phyloP scores from a whole-genome alignment of 2,113 vertebrate genomes.

The Lota lota region DNA sequence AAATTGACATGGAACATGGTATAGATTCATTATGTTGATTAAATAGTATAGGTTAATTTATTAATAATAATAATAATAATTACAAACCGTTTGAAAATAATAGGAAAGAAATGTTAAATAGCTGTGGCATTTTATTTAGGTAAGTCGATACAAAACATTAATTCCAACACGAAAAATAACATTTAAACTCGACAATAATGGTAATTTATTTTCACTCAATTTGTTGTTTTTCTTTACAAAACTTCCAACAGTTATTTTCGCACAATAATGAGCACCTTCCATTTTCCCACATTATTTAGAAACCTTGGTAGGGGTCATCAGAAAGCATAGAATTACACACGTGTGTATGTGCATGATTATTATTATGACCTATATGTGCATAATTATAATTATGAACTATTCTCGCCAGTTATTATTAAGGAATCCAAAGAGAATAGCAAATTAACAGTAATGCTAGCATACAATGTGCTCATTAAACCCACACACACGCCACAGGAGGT shows the following conservation, averaged over 20 bases:
- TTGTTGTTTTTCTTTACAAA: constrained; percentile 42
- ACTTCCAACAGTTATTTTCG: constrained; percentile 31
- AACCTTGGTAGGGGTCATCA: constrained; percentile 46
- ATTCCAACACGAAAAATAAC: constrained; percentile 61
- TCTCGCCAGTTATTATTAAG: constrained; percentile 53
- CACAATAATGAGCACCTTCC: constrained; percentile 54
- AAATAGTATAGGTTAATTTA: background rate
- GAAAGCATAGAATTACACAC: constrained; percentile 51
- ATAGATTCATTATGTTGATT: background rate
- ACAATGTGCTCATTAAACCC: constrained; percentile 52
- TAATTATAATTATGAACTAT: constrained; percentile 39
- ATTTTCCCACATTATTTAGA: constrained; percentile 48
- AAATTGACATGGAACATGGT: too few relatives aligned
- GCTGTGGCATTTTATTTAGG: constrained; percentile 61
- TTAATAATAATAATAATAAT: background rate
- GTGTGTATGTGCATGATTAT: constrained; percentile 43
- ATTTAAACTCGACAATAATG: constrained; percentile 31
- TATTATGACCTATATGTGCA: constrained; percentile 42
- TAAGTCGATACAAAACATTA: constrained; percentile 72
- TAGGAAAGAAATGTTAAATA: constrained; percentile 9
- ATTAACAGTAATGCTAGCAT: constrained; percentile 62
- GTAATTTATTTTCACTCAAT: too few relatives aligned
- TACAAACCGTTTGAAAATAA: background rate
- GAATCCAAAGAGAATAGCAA: constrained; percentile 45
- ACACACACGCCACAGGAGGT: background rate